Evolutionary conservation across 2,113 vertebrate species (phyloP), one percentile per base, ranked within the genome.

Genomic region (Alligator sinensis): DNA sequence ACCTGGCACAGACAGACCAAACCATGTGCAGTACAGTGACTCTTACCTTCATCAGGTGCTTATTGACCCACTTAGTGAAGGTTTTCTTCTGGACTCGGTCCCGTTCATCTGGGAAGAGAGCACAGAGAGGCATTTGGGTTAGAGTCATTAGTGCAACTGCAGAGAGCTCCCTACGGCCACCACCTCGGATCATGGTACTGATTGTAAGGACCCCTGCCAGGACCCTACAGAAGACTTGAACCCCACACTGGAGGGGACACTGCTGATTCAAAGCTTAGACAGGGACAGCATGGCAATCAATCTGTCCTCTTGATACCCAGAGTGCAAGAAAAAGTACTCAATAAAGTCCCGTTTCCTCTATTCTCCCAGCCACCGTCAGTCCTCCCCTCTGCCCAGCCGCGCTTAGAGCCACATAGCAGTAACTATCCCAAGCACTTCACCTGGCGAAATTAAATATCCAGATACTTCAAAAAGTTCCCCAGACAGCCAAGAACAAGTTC

Each of bases 61-160:
- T 99, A 98, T 99, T 99, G 98, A 99, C 99, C 99, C 99, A 99
- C 97, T 99, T 99, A 54, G 99, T 99, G 98, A 99, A 99, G 8
- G 99, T 99, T 98, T 99, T 99, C 98, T 99, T 99, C 98, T 99
- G 99, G 93, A 99, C 99, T 86, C 99, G 96, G 98, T 99, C 99
- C 93, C 99, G 98, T 97, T 99, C 99, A 98, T 99, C 99, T 99
- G 97, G 87, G 95, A 97, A 91, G 80, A 89, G 96, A 94, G 97
- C 81, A 98, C 80, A 97, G 77, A 97, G 21, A 94, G 80, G 24
- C 78, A 80, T 55, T 66, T 85, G 1, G 79, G 84, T 97, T 96
- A 97, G 95, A 59, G 28, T 9, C 86, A 57, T 77, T 38, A 72
- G 86, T 84, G 94, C 90, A 93, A 94, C 57, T 28, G 47, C 76